Conservation (phyloP, 2,113 vertebrate genomes). For the Sminthopsis crassicaudata region DNA sequence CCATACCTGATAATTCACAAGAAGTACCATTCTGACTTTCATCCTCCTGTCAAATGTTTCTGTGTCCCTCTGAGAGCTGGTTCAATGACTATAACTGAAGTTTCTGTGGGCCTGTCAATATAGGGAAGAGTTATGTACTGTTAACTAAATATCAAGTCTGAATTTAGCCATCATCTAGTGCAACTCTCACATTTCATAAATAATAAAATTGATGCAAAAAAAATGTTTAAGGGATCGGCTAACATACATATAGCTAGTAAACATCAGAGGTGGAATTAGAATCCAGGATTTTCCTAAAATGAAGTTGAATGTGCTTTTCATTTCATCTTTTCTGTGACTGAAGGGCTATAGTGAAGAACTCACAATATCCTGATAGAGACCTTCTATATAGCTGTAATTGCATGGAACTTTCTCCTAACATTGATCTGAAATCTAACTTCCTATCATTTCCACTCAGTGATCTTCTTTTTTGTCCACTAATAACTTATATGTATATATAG, state of each 20-base stretch:
- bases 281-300: background rate
- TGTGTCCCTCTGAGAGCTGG: background rate
- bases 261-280: background rate
- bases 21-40: background rate
- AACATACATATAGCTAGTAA: background rate
- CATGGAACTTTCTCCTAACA: background rate
- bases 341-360: background rate
- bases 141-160: background rate
- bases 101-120: background rate
- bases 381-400: background rate
- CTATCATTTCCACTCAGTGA: background rate
- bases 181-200: background rate
- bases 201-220: background rate
- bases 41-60: background rate
- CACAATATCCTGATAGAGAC: background rate
- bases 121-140: background rate
- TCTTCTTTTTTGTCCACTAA: background rate
- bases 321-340: background rate
- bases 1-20: background rate
- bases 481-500: background rate
- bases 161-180: background rate
- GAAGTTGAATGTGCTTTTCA: background rate
- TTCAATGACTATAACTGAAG: background rate
- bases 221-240: background rate
- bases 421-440: background rate